These are phyloP conservation scores for Globodera rostochiensis DNA, from an alignment of 1,140 invertebrate genomes.

Conservation along the genomic window DNA sequence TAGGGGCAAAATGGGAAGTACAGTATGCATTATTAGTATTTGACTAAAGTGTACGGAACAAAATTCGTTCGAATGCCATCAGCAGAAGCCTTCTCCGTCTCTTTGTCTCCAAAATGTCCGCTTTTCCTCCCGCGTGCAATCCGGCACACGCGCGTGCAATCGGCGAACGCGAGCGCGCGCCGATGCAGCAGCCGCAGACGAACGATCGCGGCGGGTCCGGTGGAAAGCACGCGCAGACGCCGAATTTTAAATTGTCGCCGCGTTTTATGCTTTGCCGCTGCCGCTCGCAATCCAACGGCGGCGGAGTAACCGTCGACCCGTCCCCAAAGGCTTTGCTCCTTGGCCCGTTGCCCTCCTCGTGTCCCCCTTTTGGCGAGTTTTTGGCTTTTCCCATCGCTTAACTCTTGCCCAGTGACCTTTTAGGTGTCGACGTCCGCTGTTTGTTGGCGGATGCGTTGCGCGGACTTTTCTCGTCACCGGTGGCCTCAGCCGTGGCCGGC, in stretches of 20 bases:
- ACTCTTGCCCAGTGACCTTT: no score
- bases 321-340: neutral
- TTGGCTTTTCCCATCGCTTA: neutral
- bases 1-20: no score
- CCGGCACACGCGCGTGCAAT: constrained; percentile 14
- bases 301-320: no score
- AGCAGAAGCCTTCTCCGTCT: neutral
- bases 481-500: neutral
- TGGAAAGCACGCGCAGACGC: neutral
- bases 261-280: neutral
- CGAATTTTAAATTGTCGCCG: neutral
- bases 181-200: neutral
- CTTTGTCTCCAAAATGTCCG: constrained; percentile 27
- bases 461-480: neutral
- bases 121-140: constrained; percentile 34
- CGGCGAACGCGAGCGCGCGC: constrained; percentile 7
- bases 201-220: neutral
- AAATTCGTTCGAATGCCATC: no score
- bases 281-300: no score
- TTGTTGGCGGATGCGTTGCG: neutral
- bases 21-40: neutral
- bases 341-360: no score
- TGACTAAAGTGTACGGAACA: neutral
- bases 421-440: neutral
- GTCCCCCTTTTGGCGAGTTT: neutral